Evolutionary conservation across 1,140 invertebrate genomes (phyloP).

Genomic region (Pristionchus pacificus): DNA sequence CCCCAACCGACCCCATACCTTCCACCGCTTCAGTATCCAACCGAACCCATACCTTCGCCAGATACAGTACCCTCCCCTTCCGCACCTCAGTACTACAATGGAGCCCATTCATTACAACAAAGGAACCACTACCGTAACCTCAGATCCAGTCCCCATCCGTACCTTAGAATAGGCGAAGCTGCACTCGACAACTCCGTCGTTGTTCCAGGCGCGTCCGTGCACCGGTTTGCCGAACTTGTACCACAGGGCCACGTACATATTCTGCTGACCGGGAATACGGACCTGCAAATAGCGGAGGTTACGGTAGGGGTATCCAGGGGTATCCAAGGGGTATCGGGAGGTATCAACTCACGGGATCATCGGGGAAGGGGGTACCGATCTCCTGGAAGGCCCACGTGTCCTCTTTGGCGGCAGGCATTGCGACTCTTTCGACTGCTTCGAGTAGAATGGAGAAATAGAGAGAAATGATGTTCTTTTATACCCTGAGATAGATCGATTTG

Average conservation of each 20-base stretch:
- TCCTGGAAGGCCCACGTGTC: conserved; percentile 36
- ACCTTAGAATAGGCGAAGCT: conserved; percentile 26
- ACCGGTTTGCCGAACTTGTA: conserved; percentile 35
- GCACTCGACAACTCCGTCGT: conserved; percentile 34
- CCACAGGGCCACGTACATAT: conserved; percentile 34
- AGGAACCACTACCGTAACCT: background rate
- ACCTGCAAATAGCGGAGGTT: background rate
- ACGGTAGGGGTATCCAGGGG: background rate
- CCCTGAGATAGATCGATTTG: background rate
- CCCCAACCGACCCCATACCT: background rate
- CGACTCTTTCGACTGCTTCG: background rate
- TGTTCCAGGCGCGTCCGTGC: conserved; percentile 38
- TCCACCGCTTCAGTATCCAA: too few relatives aligned
- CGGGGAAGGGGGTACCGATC: conserved; percentile 32
- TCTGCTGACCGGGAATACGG: conserved; percentile 11
- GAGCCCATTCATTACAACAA: too few relatives aligned
- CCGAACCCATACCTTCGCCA: too few relatives aligned
- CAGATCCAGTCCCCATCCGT: background rate
- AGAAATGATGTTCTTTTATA: background rate
- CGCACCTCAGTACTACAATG: too few relatives aligned
- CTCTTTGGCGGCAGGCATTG: conserved; percentile 16
- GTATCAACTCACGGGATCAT: conserved; percentile 16
- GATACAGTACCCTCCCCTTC: too few relatives aligned
- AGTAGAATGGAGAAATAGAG: background rate
- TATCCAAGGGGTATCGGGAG: conserved; percentile 6